Base-by-base conservation (phyloP, 2,888 invertebrate genomes). In the Tiphia femorata region DNA sequence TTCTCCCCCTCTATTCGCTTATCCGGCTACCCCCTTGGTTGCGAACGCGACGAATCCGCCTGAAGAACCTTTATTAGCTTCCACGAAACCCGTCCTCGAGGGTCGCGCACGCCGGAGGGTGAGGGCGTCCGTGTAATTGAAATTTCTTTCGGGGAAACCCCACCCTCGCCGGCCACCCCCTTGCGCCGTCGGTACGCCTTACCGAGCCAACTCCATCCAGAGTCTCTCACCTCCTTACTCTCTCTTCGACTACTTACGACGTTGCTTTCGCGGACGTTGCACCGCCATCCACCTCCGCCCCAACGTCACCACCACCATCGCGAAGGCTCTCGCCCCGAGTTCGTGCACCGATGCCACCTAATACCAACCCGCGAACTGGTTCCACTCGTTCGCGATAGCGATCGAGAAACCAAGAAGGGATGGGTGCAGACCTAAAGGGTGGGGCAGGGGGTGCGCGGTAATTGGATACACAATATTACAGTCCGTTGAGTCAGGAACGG, bases 141-240 rank as follows among this genome's bases (percentile, higher is more conserved):
- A 71, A 70, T 71, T 70, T 73, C 66, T 55, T 71, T 73, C 67
- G 64, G 58, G 63, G 67, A 66, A 71, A 61, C 38, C 57, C 44
- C 56, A 52, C 44, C 33, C 56, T 51, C 38, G 20, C 38, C 12
- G 43, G 48, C 56, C 30, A 52, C 47, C 48, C 29, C 27, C 23
- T 29, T 42, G 14, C 21, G 43, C 33, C n/a, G n/a, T n/a, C n/a
- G n/a, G 41, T 33, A 42, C 16, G 16, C 19, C 25, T 20, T 25
- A 41, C 25, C 1, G 38, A 30, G 6, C 30, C 17, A 21, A 8
- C 30, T 29, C 8, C 10, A 14, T 19, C 8, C 20, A 2, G 3
- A 30, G 1, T 20, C n/a, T n/a, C n/a, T 23, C 23, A 7, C 17
- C 43, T 14, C 10, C 25, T 25, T 14, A 12, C 42, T 16, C 40